Percentiles rank a stretch among this genome's conserved stretches.
Evolutionary conservation across 2,888 invertebrate species (phyloP).

Genomic region (Eremobia ochroleuca): DNA sequence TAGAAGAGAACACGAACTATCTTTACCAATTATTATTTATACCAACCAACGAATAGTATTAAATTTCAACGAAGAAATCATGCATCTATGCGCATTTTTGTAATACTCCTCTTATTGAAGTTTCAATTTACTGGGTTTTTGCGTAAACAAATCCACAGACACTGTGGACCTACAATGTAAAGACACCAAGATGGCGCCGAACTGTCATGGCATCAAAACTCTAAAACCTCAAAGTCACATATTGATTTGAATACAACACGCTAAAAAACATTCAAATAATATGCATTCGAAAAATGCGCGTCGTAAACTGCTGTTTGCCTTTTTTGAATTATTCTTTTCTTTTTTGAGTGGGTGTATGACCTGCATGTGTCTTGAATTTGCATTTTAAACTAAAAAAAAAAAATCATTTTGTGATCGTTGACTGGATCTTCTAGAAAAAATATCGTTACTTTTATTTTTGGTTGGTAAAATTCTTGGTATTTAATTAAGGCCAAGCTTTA

Average conservation of each 20-base stretch:
- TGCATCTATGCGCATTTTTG: no score
- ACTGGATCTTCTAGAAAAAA: neutral
- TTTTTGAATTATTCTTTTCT: neutral
- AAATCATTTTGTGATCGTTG: neutral
- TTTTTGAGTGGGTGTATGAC: neutral
- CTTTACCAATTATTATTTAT: no score
- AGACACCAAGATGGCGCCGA: neutral
- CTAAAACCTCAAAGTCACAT: neutral
- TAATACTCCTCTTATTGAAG: no score
- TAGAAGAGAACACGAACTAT: no score
- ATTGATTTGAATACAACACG: slow-evolving; percentile 9
- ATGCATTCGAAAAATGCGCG: slow-evolving; percentile 1
- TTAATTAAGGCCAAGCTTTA: neutral
- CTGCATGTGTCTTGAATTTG: slow-evolving; percentile 4
- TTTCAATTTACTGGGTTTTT: no score
- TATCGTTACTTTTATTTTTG: neutral
- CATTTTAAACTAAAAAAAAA: neutral
- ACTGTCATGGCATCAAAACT: neutral
- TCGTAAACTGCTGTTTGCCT: slow-evolving; percentile 25
- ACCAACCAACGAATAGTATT: no score
- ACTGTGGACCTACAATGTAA: neutral
- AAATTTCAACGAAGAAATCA: no score
- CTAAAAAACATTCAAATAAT: slow-evolving; percentile 29
- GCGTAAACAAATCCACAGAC: no score
- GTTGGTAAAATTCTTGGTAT: no score